Conservation (phyloP, 1,140 invertebrate genomes). For the Diplogasteroides magnus region DNA sequence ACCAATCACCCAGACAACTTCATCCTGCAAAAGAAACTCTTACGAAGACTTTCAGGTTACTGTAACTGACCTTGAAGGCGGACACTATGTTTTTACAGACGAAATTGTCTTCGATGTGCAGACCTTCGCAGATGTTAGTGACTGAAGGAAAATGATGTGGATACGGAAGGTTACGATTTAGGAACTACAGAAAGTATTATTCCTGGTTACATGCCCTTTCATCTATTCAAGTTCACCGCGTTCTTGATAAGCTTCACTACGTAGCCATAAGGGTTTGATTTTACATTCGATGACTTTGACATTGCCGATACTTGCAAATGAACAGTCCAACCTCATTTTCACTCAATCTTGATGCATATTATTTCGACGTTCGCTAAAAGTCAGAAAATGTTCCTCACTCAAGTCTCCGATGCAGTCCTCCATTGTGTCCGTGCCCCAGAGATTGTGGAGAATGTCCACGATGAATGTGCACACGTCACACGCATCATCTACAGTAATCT, state of each 20-base stretch:
- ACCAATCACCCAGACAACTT: conserved; percentile 38
- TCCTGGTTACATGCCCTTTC: conserved; percentile 1
- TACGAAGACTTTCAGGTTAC: neutral
- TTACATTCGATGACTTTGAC: no score
- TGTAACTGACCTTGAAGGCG: conserved; percentile 30
- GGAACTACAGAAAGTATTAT: no score
- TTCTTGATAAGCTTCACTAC: neutral
- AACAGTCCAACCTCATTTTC: no score
- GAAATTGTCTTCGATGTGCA: conserved; percentile 32
- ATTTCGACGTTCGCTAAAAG: no score
- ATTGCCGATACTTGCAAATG: neutral
- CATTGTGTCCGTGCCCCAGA: conserved; percentile 1
- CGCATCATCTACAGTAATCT: neutral
- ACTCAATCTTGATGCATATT: no score
- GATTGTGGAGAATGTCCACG: conserved; percentile 4
- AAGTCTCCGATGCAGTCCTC: neutral
- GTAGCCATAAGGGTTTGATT: neutral
- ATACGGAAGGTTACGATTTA: no score
- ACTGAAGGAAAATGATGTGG: no score
- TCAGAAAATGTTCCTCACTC: conserved; percentile 2
- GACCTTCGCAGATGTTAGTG: conserved; percentile 26
- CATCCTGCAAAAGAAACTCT: conserved; percentile 42
- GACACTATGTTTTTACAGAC: conserved; percentile 38
- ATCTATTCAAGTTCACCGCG: neutral
- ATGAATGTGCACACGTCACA: conserved; percentile 5